Evolutionary conservation across 1,140 invertebrate genomes (phyloP).

Genomic region (Glossosoma conforme): DNA sequence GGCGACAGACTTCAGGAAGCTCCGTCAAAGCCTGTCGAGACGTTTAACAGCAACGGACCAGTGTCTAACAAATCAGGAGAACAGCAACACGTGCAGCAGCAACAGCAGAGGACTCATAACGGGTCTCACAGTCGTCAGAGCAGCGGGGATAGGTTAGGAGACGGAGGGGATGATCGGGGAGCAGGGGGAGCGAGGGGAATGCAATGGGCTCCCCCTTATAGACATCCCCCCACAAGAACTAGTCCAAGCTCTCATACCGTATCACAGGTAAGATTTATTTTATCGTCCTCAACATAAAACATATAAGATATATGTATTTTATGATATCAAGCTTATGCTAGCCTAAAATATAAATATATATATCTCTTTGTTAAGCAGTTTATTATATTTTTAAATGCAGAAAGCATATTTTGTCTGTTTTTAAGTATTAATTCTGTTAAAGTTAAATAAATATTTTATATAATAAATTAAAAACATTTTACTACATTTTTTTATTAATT

Average conservation of each 20-base stretch:
- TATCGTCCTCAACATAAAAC: not conserved
- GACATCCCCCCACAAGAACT: conserved; percentile 28
- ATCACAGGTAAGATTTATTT: conserved; percentile 21
- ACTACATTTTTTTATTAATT: no score
- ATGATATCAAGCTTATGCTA: no score
- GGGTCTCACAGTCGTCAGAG: conserved; percentile 37
- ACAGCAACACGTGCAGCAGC: conserved; percentile 39
- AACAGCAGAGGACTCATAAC: no score
- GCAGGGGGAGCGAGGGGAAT: conserved; percentile 34
- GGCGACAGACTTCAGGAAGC: conserved; percentile 36
- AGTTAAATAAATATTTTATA: no score
- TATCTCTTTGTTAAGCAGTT: no score
- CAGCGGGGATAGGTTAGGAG: conserved; percentile 34
- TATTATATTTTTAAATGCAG: no score
- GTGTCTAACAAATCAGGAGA: conserved; percentile 19
- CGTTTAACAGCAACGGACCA: conserved; percentile 35
- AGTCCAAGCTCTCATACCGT: conserved; percentile 24
- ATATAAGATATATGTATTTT: no score
- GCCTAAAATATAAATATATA: no score
- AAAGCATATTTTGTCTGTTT: no score
- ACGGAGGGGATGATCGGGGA: conserved; percentile 22
- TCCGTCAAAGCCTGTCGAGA: conserved; percentile 20
- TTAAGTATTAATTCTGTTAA: no score
- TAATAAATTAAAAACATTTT: no score
- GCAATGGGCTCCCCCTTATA: conserved; percentile 29